Evolutionary conservation across 2,888 invertebrate species (phyloP), one percentile per base, ranked within the genome.

Genomic region (Allacma fusca): DNA sequence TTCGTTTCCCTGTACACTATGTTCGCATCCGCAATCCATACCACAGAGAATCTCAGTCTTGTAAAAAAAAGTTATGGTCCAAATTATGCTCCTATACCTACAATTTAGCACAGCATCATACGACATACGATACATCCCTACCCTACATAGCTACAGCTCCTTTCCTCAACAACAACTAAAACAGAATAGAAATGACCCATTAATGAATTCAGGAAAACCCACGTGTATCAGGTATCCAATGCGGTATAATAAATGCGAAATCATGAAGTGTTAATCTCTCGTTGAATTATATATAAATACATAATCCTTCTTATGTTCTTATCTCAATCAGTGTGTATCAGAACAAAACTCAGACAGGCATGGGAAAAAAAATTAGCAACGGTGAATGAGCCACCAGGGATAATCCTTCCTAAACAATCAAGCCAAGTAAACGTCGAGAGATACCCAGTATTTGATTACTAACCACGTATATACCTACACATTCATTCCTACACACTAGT

Each of bases 321-420:
- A 50, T 50, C 50, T 50, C 16, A 50, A 50, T 50, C 50, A 50
- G 16, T 19, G 16, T 19, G 50, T 50, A 50, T 50, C 50, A 50
- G n/a, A 9, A 50, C n/a, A 16, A 4, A 62, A 65, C 1, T 13
- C 29, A 65, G 26, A 19, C 65, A 65, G 16, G 29, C 28, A 28
- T 65, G 28, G 2, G 50, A 50, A 50, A 50, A 50, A 50, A 9
- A n/a, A 40, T 40, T 40, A 13, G 50, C 16, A 50, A 50, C 50
- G 50, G 50, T 50, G 50, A 50, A 50, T 5, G 50, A 50, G n/a
- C 19, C 16, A n/a, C 50, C 50, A 50, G 50, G 50, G 50, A 50
- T 50, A 50, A 50, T 50, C 50, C 50, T 50, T 50, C 50, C 50
- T 50, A 50, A 50, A 50, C n/a, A 50, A 50, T 50, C n/a, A 50